phyloP scores from a whole-genome alignment of 64 coral and sea anemone species.

The Stylophora pistillata region DNA sequence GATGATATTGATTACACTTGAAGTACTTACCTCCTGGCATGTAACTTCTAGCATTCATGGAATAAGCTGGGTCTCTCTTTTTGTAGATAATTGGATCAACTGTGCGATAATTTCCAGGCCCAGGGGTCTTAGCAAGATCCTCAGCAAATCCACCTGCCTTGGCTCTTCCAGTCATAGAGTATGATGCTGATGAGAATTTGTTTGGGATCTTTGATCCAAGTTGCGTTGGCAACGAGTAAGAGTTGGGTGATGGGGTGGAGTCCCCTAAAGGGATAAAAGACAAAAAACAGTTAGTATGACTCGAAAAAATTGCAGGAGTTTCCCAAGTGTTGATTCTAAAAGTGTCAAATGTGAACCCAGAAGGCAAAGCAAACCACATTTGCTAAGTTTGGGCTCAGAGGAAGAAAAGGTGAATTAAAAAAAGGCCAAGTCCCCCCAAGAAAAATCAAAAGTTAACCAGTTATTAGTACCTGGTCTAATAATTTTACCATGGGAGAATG shows the following conservation, averaged over 20 bases:
- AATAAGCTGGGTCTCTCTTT: slow-evolving; percentile 70
- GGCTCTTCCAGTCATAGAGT: slow-evolving; percentile 93
- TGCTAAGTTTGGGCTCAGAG: no score
- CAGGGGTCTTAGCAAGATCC: slow-evolving; percentile 94
- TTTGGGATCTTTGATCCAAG: slow-evolving; percentile 83
- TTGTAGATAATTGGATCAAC: slow-evolving; percentile 64
- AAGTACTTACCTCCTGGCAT: slow-evolving; percentile 85
- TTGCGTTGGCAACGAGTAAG: slow-evolving; percentile 71
- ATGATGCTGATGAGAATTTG: slow-evolving; percentile 86
- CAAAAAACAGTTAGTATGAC: not conserved
- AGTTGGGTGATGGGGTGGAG: slow-evolving; percentile 83
- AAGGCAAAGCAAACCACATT: no score
- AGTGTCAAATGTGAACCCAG: no score
- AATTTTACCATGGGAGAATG: no score
- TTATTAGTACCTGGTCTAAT: no score
- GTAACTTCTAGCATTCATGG: slow-evolving; percentile 75
- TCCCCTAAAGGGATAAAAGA: slow-evolving; percentile 67
- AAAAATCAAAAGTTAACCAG: no score
- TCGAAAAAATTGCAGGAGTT: no score
- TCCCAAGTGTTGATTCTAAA: no score
- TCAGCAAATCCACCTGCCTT: slow-evolving; percentile 96
- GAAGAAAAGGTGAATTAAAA: no score
- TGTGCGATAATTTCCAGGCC: slow-evolving; percentile 85
- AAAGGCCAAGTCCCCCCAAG: no score
- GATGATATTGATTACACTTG: no score